Evolutionary conservation across 2,888 invertebrate genomes (phyloP), one percentile per base, ranked within the genome.

Genomic region (Heliconius charithonia): DNA sequence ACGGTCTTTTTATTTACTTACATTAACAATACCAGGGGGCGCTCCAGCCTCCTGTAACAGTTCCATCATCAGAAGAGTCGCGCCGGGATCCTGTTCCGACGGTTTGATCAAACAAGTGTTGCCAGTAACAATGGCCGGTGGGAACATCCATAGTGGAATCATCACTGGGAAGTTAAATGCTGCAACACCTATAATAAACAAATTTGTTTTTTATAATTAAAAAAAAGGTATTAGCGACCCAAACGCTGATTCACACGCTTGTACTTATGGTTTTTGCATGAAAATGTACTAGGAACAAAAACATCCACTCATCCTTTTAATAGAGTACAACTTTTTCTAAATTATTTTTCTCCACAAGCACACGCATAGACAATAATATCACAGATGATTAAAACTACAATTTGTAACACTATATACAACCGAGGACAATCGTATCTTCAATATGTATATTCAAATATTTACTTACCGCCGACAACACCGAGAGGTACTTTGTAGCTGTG

Each of bases 111-210:
- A 95, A 92, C 98, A 97, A 0, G 99, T 98, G 92, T 99, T 99
- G 71, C 99, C 99, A 76, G 99, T 98, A 10, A 98, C 97, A 63
- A 97, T 95, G 25, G 98, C 97, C 72, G 97, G 95, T 0, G 98
- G 98, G 96, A 97, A 97, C 96, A 97, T 97, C 99, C 99, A 99
- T 7, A 99, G 95, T 0, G 99, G 99, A 85, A 99, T 99, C 99
- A 99, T 99, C 51, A 99, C 99, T 0, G 99, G 99, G 93, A 99
- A 99, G 92, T 99, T 99, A 92, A 99, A 99, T 0, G 99, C 99
- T n/a, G 98, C 98, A 85, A 99, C 98, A 73, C 99, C 99, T 87
- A 97, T 45, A 77, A 62, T 62, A 10, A n/a, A 62, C 27, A 27
- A 6, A 25, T 62, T 59, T 4, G 13, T 25, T 62, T 51, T 19